Conservation (phyloP, 2,797 vertebrate species). For the Champsocephalus gunnari region DNA sequence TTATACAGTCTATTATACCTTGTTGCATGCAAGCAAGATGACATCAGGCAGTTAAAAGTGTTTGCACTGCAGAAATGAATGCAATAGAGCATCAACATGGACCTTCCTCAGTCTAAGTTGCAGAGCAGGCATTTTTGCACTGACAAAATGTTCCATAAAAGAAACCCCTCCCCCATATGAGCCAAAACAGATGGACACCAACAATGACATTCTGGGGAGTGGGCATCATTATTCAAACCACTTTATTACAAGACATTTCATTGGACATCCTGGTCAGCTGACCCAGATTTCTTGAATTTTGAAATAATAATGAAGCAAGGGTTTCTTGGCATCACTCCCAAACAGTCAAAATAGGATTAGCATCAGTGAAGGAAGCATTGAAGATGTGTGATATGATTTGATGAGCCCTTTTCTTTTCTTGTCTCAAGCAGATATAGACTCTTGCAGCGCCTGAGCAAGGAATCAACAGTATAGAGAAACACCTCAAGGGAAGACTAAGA, state of each 20-base stretch:
- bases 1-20: too few species aligned
- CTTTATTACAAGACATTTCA: constrained; percentile 35
- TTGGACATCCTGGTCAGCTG: constrained; percentile 69
- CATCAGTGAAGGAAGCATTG: not conserved
- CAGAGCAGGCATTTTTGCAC: constrained; percentile 11
- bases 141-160: constrained; percentile 27
- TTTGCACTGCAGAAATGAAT: not conserved
- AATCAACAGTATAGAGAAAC: constrained; percentile 2
- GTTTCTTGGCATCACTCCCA: constrained; percentile 9
- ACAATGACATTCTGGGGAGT: constrained; percentile 68
- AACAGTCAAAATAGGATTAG: constrained; percentile 32
- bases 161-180: constrained; percentile 66
- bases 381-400: not conserved
- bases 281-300: constrained; percentile 47
- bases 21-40: not conserved
- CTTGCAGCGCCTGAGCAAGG: constrained; percentile 4
- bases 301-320: constrained; percentile 23
- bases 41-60: not conserved
- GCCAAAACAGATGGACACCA: constrained; percentile 69
- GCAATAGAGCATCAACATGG: not conserved
- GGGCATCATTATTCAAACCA: constrained; percentile 49
- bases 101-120: not conserved
- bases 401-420: not conserved
- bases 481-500: constrained; percentile 19
- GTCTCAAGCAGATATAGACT: constrained; percentile 28